Evolutionary conservation across 2,888 invertebrate genomes (phyloP), one percentile per base, ranked within the genome.

Genomic region (Folsomia candida): DNA sequence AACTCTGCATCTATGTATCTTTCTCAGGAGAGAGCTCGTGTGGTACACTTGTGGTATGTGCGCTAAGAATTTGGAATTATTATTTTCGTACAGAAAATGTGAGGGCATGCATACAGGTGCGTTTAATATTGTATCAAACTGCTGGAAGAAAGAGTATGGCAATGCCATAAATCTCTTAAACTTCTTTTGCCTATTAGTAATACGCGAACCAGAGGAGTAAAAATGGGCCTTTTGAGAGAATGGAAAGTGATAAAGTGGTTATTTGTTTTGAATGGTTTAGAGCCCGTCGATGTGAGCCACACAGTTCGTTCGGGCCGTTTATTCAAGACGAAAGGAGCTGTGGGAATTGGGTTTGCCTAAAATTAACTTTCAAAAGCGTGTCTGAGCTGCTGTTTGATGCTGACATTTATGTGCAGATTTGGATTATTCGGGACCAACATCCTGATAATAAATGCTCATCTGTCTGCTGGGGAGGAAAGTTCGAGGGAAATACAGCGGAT

Each of bases 351-450:
- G 2, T n/a, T n/a, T n/a, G n/a, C n/a, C n/a, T n/a, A n/a, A n/a
- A n/a, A n/a, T n/a, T n/a, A n/a, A n/a, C n/a, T n/a, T n/a, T n/a
- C n/a, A n/a, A n/a, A n/a, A n/a, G n/a, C n/a, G n/a, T n/a, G n/a
- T n/a, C n/a, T n/a, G n/a, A n/a, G n/a, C n/a, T n/a, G n/a, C n/a
- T n/a, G n/a, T n/a, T n/a, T n/a, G n/a, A n/a, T n/a, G n/a, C n/a
- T n/a, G n/a, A n/a, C n/a, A n/a, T n/a, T n/a, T n/a, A n/a, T n/a
- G n/a, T n/a, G n/a, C n/a, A n/a, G n/a, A n/a, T 93, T 99, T 81
- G 91, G 92, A 78, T 85, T 98, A 2, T 98, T 99, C 82, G 98
- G 98, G 18, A 94, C 97, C 0, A 93, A 94, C 14, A 93, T 97
- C 83, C 86, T 98, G 3, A 97, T 99, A 82, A 91, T 98, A 2